Percentiles rank a stretch among this genome's conserved stretches.
phyloP scores from a whole-genome alignment of 2,113 vertebrate genomes.

The Lagopus leucura region DNA sequence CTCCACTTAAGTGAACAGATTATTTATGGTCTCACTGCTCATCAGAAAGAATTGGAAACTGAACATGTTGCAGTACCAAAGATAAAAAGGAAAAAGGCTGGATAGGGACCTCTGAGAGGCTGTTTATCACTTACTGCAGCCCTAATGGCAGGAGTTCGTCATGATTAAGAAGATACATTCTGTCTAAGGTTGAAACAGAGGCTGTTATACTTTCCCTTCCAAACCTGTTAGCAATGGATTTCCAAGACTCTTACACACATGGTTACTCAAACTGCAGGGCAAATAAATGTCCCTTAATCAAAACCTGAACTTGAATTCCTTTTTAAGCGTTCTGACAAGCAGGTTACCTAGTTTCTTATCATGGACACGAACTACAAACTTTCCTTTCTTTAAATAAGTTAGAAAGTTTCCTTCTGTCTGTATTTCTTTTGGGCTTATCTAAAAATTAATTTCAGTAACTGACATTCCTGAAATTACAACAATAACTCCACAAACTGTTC shows the following conservation, averaged over 20 bases:
- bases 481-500: not conserved
- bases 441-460: constrained; percentile 24
- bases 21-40: not conserved
- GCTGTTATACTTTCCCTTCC: constrained; percentile 17
- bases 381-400: not conserved
- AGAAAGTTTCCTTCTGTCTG: not conserved
- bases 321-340: not conserved
- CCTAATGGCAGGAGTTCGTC: constrained; percentile 13
- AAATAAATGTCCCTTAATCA: not conserved
- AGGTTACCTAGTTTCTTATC: not conserved
- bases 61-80: not conserved
- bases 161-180: constrained; percentile 34
- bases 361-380: not conserved
- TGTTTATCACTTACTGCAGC: constrained; percentile 5
- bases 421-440: constrained; percentile 6
- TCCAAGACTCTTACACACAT: not conserved
- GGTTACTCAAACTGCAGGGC: not conserved
- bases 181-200: constrained; percentile 19
- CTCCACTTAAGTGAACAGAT: not conserved
- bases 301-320: constrained; percentile 10
- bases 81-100: not conserved
- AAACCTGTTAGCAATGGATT: not conserved
- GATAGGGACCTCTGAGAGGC: not conserved
- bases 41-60: not conserved
- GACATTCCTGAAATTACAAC: constrained; percentile 18